Evolutionary conservation across 2,888 invertebrate species (phyloP).

Genomic region (Zaprionus obscuricornis): DNA sequence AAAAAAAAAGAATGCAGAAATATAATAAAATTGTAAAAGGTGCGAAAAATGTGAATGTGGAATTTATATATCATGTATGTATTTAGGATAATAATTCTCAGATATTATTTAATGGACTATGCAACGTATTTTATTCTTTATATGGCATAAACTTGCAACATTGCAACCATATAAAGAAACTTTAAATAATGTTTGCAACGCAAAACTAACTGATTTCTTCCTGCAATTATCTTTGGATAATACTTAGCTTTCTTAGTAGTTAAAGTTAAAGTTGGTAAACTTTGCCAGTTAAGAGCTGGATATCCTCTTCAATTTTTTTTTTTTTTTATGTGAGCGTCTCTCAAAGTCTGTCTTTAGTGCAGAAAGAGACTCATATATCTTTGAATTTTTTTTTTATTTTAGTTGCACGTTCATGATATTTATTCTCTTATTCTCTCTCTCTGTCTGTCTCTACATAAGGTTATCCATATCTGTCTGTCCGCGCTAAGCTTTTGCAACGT

Average conservation of each 20-base stretch:
- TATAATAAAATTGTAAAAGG: too few species aligned
- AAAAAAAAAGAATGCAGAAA: too few species aligned
- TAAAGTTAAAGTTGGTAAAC: too few species aligned
- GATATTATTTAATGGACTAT: too few species aligned
- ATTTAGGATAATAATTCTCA: too few species aligned
- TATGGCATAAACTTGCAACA: slow-evolving; percentile 19
- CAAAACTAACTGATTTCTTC: slow-evolving; percentile 38
- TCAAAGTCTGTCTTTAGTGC: slow-evolving; percentile 10
- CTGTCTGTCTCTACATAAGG: slow-evolving; percentile 36
- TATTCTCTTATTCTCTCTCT: background rate
- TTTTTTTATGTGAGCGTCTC: too few species aligned
- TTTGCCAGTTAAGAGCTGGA: slow-evolving; percentile 4
- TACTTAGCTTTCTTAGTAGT: slow-evolving; percentile 18
- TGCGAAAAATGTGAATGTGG: too few species aligned
- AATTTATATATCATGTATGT: too few species aligned
- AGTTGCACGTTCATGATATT: slow-evolving; percentile 39
- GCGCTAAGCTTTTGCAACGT: slow-evolving; percentile 56
- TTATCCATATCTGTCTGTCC: slow-evolving; percentile 28
- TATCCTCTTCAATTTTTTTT: too few species aligned
- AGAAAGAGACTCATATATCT: slow-evolving; percentile 46
- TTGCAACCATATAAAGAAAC: slow-evolving; percentile 28
- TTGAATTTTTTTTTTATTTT: slow-evolving; percentile 29
- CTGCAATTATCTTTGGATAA: slow-evolving; percentile 44
- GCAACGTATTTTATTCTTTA: too few species aligned
- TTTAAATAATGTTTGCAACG: too few species aligned